These are phyloP conservation scores for Silurus asotus DNA, from an alignment of 2,113 vertebrate species.

Conservation along the genomic window DNA sequence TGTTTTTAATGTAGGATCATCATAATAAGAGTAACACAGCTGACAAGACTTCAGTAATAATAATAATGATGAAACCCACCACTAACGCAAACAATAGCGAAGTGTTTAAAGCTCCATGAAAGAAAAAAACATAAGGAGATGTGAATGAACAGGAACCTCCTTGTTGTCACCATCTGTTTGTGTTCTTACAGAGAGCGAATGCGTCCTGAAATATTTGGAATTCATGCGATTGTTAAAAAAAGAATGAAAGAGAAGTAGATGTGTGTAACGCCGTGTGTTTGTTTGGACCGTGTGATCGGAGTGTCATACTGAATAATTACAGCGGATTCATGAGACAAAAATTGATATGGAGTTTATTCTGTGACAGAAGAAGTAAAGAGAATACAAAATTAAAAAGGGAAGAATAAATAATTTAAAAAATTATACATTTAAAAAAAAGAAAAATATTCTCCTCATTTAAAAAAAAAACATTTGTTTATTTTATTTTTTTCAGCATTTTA, in stretches of 20 bases:
- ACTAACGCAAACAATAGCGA: slow-evolving; percentile 67
- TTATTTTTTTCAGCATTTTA: background rate
- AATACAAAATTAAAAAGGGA: background rate
- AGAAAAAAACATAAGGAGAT: slow-evolving; percentile 22
- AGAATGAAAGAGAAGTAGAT: background rate
- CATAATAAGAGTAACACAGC: background rate
- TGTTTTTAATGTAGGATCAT: too few species aligned
- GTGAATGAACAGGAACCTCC: slow-evolving; percentile 14
- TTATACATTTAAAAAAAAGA: background rate
- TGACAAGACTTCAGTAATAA: slow-evolving; percentile 50
- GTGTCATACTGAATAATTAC: background rate
- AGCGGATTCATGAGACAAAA: background rate
- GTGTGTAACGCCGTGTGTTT: background rate
- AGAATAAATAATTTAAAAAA: background rate
- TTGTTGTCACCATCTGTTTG: slow-evolving; percentile 45
- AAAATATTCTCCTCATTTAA: background rate
- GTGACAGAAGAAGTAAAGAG: background rate
- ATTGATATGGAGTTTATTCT: background rate
- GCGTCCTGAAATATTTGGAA: slow-evolving; percentile 40
- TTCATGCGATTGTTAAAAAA: slow-evolving; percentile 27
- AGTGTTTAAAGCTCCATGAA: slow-evolving; percentile 61
- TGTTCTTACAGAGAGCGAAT: slow-evolving; percentile 39
- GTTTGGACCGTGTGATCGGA: background rate
- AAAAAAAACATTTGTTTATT: background rate
- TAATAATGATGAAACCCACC: slow-evolving; percentile 65